A percentile compares a stretch with the other conserved stretches of the same genome.
phyloP scores from a whole-genome alignment of 2,797 vertebrate genomes.

The Hydrocynus forskahlii region DNA sequence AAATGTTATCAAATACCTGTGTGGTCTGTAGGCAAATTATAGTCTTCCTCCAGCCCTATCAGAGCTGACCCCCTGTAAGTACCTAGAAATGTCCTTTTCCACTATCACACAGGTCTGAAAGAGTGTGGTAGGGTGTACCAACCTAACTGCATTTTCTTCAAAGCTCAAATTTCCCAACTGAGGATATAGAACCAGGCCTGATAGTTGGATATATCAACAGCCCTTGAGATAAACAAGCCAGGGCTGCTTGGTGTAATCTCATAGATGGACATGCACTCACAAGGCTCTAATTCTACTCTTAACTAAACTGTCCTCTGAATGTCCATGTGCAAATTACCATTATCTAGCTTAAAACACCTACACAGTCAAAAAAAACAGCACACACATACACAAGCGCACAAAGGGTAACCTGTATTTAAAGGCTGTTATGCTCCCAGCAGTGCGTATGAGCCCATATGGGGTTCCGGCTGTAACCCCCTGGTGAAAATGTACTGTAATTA shows the following conservation, averaged over 20 bases:
- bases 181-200: not conserved
- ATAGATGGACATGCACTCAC: conserved; percentile 5
- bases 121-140: not conserved
- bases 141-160: not conserved
- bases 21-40: not conserved
- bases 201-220: not conserved
- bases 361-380: conserved; percentile 30
- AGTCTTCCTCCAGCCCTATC: not conserved
- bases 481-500: conserved; percentile 75
- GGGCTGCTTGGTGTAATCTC: not conserved
- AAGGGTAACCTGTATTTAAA: conserved; percentile 71
- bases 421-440: conserved; percentile 69
- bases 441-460: conserved; percentile 63
- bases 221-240: not conserved
- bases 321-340: conserved; percentile 48
- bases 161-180: not conserved
- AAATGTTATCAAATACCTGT: not conserved
- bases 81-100: too few species aligned
- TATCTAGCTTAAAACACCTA: conserved; percentile 48
- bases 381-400: conserved; percentile 15
- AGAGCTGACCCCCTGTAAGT: not conserved
- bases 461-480: conserved; percentile 68
- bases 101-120: too few species aligned
- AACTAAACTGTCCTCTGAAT: conserved; percentile 48
- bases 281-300: conserved; percentile 30